Base-by-base conservation (phyloP, 2,888 invertebrate species). In the Tenthredo notha region DNA sequence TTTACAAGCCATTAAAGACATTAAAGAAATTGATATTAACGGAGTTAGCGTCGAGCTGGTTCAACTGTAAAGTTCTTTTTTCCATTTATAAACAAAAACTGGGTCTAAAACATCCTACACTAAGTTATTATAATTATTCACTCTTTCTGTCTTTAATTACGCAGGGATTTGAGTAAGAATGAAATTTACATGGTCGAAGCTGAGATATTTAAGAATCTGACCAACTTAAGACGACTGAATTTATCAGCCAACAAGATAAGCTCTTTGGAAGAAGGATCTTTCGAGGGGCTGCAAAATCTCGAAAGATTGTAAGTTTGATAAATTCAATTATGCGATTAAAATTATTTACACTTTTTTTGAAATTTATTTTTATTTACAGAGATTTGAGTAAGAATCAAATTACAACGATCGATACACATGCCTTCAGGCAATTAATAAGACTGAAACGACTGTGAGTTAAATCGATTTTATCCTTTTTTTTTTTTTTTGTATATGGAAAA, bases 381-480 rank as follows among this genome's bases (percentile, higher is more conserved):
- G 97, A 98, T 93, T 94, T 98, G 83, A 97, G 97, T 91, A 96
- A 95, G 91, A 98, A 98, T 92, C 95, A 96, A 89, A 96, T 98
- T 91, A 95, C 95, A 72, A 93, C 95, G 25, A 95, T 98, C 89
- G 96, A 97, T 88, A 95, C 96, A 4, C 95, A 96, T 90, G 96
- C 97, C 83, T 98, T 98, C 92, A 95, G 94, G 88, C 96, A 96
- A 91, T 95, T 97, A 90, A 95, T 96, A 18, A 95, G 96, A 86
- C 94, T 98, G n/a, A 96, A 97, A 92, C 94, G 95, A 86, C 94
- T 98, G 88, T 94, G 91, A 93, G 93, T 93, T 54, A 1, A 54
- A 65, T 9, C 12, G 65, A 82, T 21, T 58, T 61, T 47, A 12
- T 33, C 67, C 33, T 33, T 33, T 33, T 33, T 33, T 33, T 3